Conservation (phyloP, 2,888 invertebrate genomes). For the Coleophora deauratella region DNA sequence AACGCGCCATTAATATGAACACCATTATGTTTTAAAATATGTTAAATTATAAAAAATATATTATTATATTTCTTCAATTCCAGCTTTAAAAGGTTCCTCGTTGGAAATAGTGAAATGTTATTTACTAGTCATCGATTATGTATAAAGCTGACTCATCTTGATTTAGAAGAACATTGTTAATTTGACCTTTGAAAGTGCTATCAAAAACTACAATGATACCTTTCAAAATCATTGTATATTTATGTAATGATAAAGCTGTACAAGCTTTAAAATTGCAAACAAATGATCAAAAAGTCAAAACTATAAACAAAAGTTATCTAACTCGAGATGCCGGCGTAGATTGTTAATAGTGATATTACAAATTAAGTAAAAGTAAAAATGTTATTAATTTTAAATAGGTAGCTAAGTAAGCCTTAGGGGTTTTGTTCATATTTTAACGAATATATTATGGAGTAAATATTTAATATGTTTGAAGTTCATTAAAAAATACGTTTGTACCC, state of each 20-base stretch:
- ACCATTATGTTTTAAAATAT: conserved; percentile 22
- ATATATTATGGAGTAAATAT: conserved; percentile 15
- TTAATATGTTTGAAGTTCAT: conserved; percentile 23
- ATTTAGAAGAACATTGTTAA: conserved; percentile 30
- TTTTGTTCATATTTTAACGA: conserved; percentile 63
- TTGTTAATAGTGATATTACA: conserved; percentile 72
- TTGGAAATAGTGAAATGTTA: conserved; percentile 36
- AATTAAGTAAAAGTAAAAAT: conserved; percentile 62
- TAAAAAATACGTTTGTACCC: no score
- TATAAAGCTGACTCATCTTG: conserved; percentile 58
- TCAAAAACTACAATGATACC: no score
- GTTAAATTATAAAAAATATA: conserved; percentile 14
- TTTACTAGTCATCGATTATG: conserved; percentile 39
- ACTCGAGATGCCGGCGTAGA: conserved; percentile 63
- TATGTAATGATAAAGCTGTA: no score
- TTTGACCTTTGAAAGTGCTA: no score
- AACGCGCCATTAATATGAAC: conserved; percentile 33
- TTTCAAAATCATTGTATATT: no score
- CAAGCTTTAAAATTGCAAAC: neutral
- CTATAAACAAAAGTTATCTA: conserved; percentile 21
- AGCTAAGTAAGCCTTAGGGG: conserved; percentile 62
- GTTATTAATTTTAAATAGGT: conserved; percentile 62
- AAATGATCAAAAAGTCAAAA: neutral
- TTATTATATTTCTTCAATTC: conserved; percentile 22
- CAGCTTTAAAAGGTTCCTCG: conserved; percentile 43